Evolutionary conservation across 2,797 vertebrate genomes (phyloP).

Genomic region (Rhinatrema bivittatum): DNA sequence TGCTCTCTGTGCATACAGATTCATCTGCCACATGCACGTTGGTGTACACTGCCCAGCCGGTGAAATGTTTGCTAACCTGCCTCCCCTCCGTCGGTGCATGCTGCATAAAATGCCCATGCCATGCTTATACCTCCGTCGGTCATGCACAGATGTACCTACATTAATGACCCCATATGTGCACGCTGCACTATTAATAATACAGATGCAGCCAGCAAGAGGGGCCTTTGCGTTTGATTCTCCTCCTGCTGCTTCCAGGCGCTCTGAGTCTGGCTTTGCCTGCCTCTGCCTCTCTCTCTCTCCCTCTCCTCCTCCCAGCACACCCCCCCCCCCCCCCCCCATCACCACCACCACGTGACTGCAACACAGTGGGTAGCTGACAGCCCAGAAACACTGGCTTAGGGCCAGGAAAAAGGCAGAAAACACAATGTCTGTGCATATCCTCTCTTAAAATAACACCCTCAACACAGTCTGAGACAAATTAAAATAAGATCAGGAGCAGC

Average conservation of each 20-base stretch:
- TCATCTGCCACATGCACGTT: no score
- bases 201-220: constrained; percentile 48
- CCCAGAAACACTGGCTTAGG: constrained; percentile 57
- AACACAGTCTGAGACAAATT: constrained; percentile 57
- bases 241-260: constrained; percentile 47
- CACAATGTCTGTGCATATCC: constrained; percentile 57
- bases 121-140: background rate
- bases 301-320: background rate
- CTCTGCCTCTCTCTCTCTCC: background rate
- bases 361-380: constrained; percentile 56
- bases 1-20: no score
- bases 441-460: constrained; percentile 61
- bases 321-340: constrained; percentile 14
- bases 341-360: constrained; percentile 56
- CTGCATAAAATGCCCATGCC: no score
- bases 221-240: constrained; percentile 41
- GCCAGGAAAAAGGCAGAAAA: constrained; percentile 80
- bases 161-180: constrained; percentile 46
- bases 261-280: constrained; percentile 40
- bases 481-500: constrained; percentile 49
- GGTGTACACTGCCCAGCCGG: no score
- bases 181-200: constrained; percentile 53
- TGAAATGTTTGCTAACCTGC: no score
- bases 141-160: constrained; percentile 39
- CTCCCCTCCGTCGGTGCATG: no score